Conservation (phyloP, 92 coral and sea anemone genomes). For the Paragorgia papillata region DNA sequence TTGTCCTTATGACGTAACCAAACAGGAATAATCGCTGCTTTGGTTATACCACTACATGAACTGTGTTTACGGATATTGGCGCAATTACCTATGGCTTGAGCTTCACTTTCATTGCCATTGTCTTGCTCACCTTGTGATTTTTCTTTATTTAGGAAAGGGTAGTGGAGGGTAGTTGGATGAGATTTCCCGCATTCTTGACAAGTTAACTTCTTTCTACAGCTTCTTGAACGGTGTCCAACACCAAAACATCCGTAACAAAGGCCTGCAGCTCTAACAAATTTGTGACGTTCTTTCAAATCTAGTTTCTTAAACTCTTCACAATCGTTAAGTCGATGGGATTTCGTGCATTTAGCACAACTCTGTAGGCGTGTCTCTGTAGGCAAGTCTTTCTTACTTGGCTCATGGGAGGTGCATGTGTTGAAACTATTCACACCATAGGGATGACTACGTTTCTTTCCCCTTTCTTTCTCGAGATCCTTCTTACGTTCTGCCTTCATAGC, state of each 20-base stretch:
- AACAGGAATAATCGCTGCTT: constrained; percentile 22
- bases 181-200: constrained; percentile 48
- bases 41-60: background rate
- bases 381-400: background rate
- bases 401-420: background rate
- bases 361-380: background rate
- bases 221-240: constrained; percentile 58
- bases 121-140: background rate
- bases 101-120: background rate
- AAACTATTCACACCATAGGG: constrained; percentile 21
- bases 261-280: background rate
- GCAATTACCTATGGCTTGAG: background rate
- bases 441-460: background rate
- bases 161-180: constrained; percentile 56
- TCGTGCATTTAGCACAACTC: background rate
- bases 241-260: background rate
- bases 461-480: background rate
- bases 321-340: background rate
- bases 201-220: constrained; percentile 33
- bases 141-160: constrained; percentile 19
- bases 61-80: background rate
- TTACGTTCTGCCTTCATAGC: background rate
- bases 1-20: constrained; percentile 17
- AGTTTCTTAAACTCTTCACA: background rate
- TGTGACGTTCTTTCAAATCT: background rate